Evolutionary conservation across 2,888 invertebrate species (phyloP), one percentile per base, ranked within the genome.

Genomic region (Drosophila affinis): DNA sequence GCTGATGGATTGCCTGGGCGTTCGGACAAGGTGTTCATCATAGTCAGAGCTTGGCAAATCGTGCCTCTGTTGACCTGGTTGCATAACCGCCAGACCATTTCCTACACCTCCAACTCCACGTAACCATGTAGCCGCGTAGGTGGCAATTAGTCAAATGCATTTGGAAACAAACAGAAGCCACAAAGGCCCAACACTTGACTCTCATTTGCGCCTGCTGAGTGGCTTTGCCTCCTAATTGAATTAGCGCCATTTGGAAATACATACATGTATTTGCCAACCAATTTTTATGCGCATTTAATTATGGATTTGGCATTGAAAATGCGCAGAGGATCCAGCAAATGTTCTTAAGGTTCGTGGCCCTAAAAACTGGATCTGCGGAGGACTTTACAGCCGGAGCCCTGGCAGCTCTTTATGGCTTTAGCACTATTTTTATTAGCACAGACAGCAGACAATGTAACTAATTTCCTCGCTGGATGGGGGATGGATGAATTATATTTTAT

Each of bases 381-480:
- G 24, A 39, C 39, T n/a, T 56, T 49, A 70, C 72, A 70, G 68
- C 44, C 29, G 65, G 51, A 6, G 5, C 52, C 24, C 27, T 21
- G 53, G 29, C 21, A 34, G 47, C 55, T 21, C n/a, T 44, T 87
- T 75, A 84, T 75, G 76, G 60, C 81, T 77, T 78, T 84, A 76
- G 67, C 81, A 87, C 79, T 84, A 74, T 81, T 81, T 81, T 67
- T 81, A 63, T 73, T 59, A 73, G 79, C 79, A 60, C 72, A 77
- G 76, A 87, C 83, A 83, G 87, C 72, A 79, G 76, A 87, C 83
- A 83, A 83, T 79, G 83, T 83, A 87, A 83, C 85, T 72, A 79
- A 87, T 78, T 70, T 62, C 51, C 51, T 54, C 24, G 6, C 7
- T 14, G 39, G 6, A 39, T 39, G 39, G 39, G 14, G 51, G 57